A percentile compares a stretch with the other conserved stretches of the same genome.
Evolutionary conservation across 92 coral and sea anemone species (phyloP).

Genomic region (Meandrina meandrites): DNA sequence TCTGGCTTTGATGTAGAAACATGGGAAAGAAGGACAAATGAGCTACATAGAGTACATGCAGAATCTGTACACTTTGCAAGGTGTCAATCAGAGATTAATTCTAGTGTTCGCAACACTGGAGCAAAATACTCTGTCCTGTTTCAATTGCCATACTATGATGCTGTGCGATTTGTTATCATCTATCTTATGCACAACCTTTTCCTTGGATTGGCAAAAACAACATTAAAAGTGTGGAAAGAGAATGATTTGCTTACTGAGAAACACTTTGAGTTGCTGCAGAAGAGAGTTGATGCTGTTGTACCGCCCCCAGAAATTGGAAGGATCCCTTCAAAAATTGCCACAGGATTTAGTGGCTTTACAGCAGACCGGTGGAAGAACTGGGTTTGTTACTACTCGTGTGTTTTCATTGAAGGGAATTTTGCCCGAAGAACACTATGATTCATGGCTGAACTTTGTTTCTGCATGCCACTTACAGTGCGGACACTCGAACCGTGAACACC

Average conservation of each 20-base stretch:
- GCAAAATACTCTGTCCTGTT: not conserved
- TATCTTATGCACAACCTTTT: slow-evolving; percentile 68
- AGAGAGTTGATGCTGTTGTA: slow-evolving; percentile 40
- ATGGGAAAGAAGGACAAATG: slow-evolving; percentile 49
- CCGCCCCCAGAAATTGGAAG: slow-evolving; percentile 67
- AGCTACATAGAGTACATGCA: slow-evolving; percentile 16
- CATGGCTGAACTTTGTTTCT: too few relatives aligned
- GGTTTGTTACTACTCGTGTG: slow-evolving; percentile 50
- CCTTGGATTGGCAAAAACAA: slow-evolving; percentile 56
- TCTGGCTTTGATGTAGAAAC: slow-evolving; percentile 57
- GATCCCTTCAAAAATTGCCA: slow-evolving; percentile 53
- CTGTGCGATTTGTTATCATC: slow-evolving; percentile 52
- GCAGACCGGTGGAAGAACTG: slow-evolving; percentile 83
- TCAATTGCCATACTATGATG: slow-evolving; percentile 60
- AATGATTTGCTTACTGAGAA: slow-evolving; percentile 30
- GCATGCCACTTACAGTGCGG: too few relatives aligned
- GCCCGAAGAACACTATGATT: too few relatives aligned
- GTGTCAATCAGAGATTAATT: slow-evolving; percentile 15
- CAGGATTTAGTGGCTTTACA: slow-evolving; percentile 62
- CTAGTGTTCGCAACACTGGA: slow-evolving; percentile 13
- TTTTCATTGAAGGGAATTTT: slow-evolving; percentile 57
- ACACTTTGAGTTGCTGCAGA: slow-evolving; percentile 45
- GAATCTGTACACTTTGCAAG: not conserved
- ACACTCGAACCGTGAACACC: slow-evolving; percentile 19
- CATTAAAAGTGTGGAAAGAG: slow-evolving; percentile 38